phyloP scores from a whole-genome alignment of 2,888 invertebrate species.

The Sarcophaga variegata region DNA sequence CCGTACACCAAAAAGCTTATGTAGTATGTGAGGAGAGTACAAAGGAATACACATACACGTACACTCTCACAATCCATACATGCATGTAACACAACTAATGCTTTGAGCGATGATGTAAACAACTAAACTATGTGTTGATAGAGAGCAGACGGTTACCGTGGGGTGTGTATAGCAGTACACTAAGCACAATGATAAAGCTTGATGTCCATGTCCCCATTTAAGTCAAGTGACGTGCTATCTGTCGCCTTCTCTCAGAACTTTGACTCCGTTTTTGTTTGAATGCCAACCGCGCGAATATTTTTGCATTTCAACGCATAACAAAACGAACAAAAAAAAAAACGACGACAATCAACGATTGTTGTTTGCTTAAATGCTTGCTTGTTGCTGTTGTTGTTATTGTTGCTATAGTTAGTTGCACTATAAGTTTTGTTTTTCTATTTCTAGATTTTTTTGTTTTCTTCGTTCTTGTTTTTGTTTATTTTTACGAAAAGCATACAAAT shows the following conservation, averaged over 20 bases:
- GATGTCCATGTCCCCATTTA: conserved; percentile 81
- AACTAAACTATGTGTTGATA: conserved; percentile 51
- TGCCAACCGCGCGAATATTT: conserved; percentile 75
- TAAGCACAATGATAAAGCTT: conserved; percentile 71
- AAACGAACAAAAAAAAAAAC: conserved; percentile 31
- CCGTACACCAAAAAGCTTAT: conserved; percentile 17
- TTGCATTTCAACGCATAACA: conserved; percentile 66
- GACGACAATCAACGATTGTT: conserved; percentile 65
- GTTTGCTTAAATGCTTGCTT: neutral
- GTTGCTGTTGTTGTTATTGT: neutral
- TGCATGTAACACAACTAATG: conserved; percentile 39
- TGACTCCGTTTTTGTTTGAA: conserved; percentile 80
- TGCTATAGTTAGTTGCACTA: conserved; percentile 55
- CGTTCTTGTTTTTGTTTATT: neutral
- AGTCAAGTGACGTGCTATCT: conserved; percentile 81
- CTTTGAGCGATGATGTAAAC: conserved; percentile 68
- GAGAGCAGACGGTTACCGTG: conserved; percentile 1
- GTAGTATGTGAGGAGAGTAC: neutral
- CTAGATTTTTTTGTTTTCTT: conserved; percentile 20
- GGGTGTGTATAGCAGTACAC: conserved; percentile 15
- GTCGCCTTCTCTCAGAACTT: conserved; percentile 81
- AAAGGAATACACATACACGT: conserved; percentile 27
- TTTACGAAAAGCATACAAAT: neutral
- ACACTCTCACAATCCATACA: neutral
- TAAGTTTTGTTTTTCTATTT: conserved; percentile 45